Evolutionary conservation across 2,888 invertebrate species (phyloP).

Genomic region (Conistra vaccinii): DNA sequence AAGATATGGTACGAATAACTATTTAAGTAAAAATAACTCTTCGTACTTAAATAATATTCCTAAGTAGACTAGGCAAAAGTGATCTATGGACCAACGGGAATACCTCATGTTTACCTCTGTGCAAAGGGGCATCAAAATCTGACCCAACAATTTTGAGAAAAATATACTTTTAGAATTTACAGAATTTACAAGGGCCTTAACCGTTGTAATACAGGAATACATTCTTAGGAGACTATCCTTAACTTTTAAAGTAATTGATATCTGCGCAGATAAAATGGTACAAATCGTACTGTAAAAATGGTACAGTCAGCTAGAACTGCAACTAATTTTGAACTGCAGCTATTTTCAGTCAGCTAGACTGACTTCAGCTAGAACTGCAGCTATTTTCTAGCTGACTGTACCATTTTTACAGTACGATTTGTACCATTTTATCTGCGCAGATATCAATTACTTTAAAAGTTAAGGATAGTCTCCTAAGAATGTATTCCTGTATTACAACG

Average conservation of each 20-base stretch:
- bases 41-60: not conserved
- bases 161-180: too few species aligned
- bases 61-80: not conserved
- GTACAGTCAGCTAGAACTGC: too few species aligned
- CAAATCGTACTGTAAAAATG: too few species aligned
- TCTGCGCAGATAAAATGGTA: too few species aligned
- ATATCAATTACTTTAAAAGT: not conserved
- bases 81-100: not conserved
- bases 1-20: not conserved
- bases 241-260: not conserved
- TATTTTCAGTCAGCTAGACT: too few species aligned
- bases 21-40: not conserved
- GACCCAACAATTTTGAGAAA: too few species aligned
- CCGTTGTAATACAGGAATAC: not conserved
- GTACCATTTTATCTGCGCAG: too few species aligned
- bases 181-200: not conserved
- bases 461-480: not conserved
- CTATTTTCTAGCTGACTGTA: too few species aligned
- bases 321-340: too few species aligned
- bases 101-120: not conserved
- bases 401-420: too few species aligned
- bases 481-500: not conserved
- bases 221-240: not conserved
- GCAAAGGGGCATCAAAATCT: not conserved
- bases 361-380: too few species aligned